Percentiles rank a stretch among this genome's conserved stretches.
phyloP scores from a whole-genome alignment of 53 echinoderm and acorn worm species.

The Luidia sarsii region DNA sequence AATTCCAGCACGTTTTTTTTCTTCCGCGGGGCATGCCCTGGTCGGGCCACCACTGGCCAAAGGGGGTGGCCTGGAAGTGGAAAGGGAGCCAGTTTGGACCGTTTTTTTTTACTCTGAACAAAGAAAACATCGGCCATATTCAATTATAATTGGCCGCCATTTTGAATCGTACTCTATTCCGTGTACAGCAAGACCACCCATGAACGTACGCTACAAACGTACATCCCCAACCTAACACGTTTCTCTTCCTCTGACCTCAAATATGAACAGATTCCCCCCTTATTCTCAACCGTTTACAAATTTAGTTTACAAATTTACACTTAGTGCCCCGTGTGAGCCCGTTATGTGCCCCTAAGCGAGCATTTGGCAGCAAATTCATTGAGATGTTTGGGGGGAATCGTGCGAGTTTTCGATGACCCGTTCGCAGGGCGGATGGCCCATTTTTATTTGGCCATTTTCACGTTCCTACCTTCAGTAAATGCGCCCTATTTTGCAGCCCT shows the following conservation, averaged over 20 bases:
- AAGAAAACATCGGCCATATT: slow-evolving; percentile 56
- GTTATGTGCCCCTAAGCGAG: neutral
- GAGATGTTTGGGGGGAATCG: slow-evolving; percentile 40
- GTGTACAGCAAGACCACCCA: slow-evolving; percentile 32
- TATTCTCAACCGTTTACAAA: neutral
- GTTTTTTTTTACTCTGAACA: slow-evolving; percentile 42
- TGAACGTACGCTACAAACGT: slow-evolving; percentile 24
- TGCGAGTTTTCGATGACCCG: slow-evolving; percentile 45
- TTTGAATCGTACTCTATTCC: slow-evolving; percentile 38
- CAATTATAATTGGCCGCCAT: slow-evolving; percentile 63
- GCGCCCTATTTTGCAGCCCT: slow-evolving; percentile 84
- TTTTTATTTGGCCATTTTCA: slow-evolving; percentile 24
- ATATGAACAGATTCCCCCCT: neutral
- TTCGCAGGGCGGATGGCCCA: slow-evolving; percentile 50
- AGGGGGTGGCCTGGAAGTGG: neutral
- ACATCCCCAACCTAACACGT: slow-evolving; percentile 20
- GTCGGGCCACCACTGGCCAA: too few species aligned
- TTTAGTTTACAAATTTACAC: slow-evolving; percentile 10
- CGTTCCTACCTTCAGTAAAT: slow-evolving; percentile 84
- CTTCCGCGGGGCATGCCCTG: too few species aligned
- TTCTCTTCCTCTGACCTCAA: slow-evolving; percentile 35
- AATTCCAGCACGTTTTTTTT: too few species aligned
- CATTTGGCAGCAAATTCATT: neutral
- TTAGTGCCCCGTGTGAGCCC: slow-evolving; percentile 12
- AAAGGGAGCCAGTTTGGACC: slow-evolving; percentile 11